phyloP scores from a whole-genome alignment of 2,113 vertebrate genomes.

The Poicephalus gulielmi region DNA sequence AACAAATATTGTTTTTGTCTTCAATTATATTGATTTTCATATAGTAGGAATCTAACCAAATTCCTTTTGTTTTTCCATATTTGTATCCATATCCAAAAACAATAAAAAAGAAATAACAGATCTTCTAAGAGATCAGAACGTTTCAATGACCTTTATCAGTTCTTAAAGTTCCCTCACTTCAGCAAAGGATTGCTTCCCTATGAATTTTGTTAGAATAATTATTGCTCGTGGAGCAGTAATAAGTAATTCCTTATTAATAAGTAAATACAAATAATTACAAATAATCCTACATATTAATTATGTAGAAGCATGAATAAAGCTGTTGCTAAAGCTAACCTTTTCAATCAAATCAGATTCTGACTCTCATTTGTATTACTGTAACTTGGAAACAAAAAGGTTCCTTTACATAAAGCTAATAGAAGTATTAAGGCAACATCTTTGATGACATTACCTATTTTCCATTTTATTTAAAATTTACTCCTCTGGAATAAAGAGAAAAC shows the following conservation, averaged over 20 bases:
- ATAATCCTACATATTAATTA: background rate
- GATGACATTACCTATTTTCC: background rate
- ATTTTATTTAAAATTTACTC: constrained; percentile 21
- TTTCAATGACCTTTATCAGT: background rate
- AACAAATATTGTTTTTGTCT: background rate
- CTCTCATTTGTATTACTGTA: background rate
- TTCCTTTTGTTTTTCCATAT: background rate
- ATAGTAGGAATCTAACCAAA: background rate
- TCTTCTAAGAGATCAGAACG: background rate
- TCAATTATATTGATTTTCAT: background rate
- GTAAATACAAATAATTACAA: background rate
- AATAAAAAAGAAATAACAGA: background rate
- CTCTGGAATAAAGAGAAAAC: background rate
- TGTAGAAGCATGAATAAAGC: background rate
- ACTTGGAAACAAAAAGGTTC: constrained; percentile 46
- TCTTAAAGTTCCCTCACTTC: background rate
- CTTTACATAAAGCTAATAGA: background rate
- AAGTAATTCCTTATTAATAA: too few species aligned
- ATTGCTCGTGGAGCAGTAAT: background rate
- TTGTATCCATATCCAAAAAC: background rate
- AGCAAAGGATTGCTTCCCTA: background rate
- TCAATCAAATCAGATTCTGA: background rate
- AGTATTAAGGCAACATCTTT: background rate
- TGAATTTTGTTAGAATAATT: background rate
- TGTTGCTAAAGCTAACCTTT: background rate